Conservation (phyloP, 2,888 invertebrate genomes). For the Tinea trinotella region DNA sequence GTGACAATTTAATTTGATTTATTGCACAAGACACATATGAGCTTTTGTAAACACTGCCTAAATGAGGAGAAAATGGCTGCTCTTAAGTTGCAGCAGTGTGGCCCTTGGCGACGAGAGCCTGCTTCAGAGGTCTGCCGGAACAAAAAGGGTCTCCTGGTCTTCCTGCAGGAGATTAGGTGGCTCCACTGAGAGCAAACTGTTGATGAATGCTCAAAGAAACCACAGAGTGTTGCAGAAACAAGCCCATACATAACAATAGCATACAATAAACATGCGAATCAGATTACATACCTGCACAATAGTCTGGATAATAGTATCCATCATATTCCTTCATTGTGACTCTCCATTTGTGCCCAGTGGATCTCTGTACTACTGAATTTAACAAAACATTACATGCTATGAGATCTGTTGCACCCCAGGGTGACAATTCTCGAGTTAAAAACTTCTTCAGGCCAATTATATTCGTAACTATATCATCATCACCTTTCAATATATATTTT, state of each 20-base stretch:
- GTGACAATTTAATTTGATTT: no score
- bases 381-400: conserved; percentile 75
- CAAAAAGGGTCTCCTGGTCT: no score
- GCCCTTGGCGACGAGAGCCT: no score
- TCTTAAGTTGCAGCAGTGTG: no score
- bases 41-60: no score
- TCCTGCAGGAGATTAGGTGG: no score
- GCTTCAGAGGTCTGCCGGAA: no score
- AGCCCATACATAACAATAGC: no score
- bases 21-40: conserved; percentile 67
- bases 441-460: conserved; percentile 74
- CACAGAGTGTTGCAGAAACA: no score
- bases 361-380: conserved; percentile 69
- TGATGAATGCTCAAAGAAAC: no score
- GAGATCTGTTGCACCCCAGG: conserved; percentile 73
- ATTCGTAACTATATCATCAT: conserved; percentile 85
- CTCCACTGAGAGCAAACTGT: no score
- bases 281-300: conserved; percentile 75
- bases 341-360: conserved; percentile 82
- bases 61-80: conserved; percentile 71
- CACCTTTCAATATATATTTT: conserved; percentile 79
- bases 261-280: background rate
- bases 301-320: conserved; percentile 76
- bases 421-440: conserved; percentile 68
- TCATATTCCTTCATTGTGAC: conserved; percentile 79